Evolutionary conservation across 2,888 invertebrate genomes (phyloP), one percentile per base, ranked within the genome.

Genomic region (Protodeltote pygarga): DNA sequence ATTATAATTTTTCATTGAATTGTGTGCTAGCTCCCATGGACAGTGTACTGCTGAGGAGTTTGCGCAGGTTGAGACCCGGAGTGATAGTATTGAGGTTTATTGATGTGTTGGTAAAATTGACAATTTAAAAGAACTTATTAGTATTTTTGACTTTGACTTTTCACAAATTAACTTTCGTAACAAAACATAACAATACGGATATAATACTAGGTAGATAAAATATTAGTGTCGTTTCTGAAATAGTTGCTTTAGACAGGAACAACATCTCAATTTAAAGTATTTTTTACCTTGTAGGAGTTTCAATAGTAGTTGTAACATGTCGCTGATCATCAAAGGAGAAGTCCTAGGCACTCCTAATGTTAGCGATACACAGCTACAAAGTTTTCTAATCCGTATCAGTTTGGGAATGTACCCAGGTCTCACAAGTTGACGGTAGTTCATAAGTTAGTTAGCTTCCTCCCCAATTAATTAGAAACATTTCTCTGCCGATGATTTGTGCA

Each of bases 401-500:
- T 23, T 17, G 44, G 48, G 65, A 51, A 45, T 48, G 32, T 49
- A 29, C 39, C 23, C 42, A 47, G 50, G 41, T 46, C 35, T 55
- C 46, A 31, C 19, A 33, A 27, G 20, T 28, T 13, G 15, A 27
- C n/a, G 28, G 34, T 41, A 49, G 57, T 54, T 48, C 11, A 11
- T 27, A 51, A 41, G 27, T 44, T 35, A 44, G 61, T 51, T 64
- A 13, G 32, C 11, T 34, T n/a, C 11, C 45, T n/a, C 44, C 21
- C 29, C 31, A 51, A 48, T 57, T 60, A 57, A 61, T 55, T 47
- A 31, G 17, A 25, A 52, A 40, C 35, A 38, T 49, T 48, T 45
- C 57, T 46, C 8, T 35, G 20, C 39, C 55, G 54, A 54, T 64
- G 44, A 55, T 48, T 59, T 54, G 53, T 57, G 58, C 58, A 57